Evolutionary conservation across 1,140 invertebrate genomes (phyloP).

Genomic region (Calephelis nemesis): DNA sequence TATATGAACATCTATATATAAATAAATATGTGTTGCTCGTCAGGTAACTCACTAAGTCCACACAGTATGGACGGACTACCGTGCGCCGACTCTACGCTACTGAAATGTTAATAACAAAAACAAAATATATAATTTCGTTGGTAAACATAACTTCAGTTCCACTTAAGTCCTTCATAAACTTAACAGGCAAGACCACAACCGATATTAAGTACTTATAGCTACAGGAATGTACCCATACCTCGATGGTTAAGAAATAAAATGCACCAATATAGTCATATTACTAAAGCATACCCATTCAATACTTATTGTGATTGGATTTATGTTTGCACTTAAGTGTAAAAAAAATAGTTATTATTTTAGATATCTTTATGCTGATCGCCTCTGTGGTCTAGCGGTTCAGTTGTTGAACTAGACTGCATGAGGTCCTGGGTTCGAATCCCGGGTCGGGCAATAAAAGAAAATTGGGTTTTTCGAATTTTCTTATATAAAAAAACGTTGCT

Average conservation of each 20-base stretch:
- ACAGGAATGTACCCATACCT: conserved; percentile 66
- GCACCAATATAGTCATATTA: not conserved
- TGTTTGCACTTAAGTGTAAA: too few species aligned
- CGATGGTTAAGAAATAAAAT: conserved; percentile 6
- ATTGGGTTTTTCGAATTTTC: too few species aligned
- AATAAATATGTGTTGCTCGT: conserved; percentile 72
- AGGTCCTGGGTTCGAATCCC: too few species aligned
- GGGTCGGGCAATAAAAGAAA: too few species aligned
- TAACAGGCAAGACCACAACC: conserved; percentile 81
- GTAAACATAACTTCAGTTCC: conserved; percentile 78
- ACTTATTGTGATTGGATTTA: not conserved
- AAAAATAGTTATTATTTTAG: too few species aligned
- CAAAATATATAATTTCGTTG: conserved; percentile 76
- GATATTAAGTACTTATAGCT: conserved; percentile 80
- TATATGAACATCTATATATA: conserved; percentile 69
- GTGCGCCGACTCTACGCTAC: conserved; percentile 50
- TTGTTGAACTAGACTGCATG: too few species aligned
- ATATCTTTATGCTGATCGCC: too few species aligned
- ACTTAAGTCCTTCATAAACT: conserved; percentile 73
- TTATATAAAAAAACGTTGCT: too few species aligned
- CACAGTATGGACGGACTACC: conserved; percentile 52
- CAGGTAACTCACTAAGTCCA: conserved; percentile 74
- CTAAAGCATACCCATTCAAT: not conserved
- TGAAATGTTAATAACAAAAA: conserved; percentile 64
- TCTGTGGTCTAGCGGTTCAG: too few species aligned